A percentile compares a stretch with the other conserved stretches of the same genome.
Conservation (phyloP, 2,113 vertebrate species). For the Ammodytes marinus region DNA sequence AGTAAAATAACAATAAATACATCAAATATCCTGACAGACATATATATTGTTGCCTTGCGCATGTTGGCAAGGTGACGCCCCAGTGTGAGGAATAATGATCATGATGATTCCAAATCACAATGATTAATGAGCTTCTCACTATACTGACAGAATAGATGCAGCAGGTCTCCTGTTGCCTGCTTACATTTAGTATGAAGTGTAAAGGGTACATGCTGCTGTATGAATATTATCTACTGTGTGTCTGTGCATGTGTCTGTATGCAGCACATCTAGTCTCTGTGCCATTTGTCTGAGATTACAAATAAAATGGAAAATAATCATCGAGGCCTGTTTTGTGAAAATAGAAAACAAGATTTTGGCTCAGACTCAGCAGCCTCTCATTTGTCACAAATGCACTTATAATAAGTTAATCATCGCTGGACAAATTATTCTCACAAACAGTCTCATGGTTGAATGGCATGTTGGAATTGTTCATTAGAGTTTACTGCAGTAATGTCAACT, state of each 20-base stretch:
- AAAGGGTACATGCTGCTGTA: slow-evolving; percentile 15
- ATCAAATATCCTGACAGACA: slow-evolving; percentile 55
- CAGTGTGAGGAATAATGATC: slow-evolving; percentile 64
- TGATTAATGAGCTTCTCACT: slow-evolving; percentile 66
- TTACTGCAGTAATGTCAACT: slow-evolving; percentile 13
- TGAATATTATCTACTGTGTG: slow-evolving; percentile 35
- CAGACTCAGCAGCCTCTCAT: not conserved
- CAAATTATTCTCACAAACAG: slow-evolving; percentile 25
- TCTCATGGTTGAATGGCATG: not conserved
- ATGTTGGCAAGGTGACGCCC: slow-evolving; percentile 31
- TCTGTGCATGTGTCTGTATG: not conserved
- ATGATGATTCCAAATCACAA: slow-evolving; percentile 50
- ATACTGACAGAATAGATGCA: slow-evolving; percentile 12
- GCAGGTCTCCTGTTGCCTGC: not conserved
- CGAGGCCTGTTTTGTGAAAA: slow-evolving; percentile 4
- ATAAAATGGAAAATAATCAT: slow-evolving; percentile 15
- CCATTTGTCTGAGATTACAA: slow-evolving; percentile 10
- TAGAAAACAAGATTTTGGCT: slow-evolving; percentile 21
- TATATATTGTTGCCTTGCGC: slow-evolving; percentile 56
- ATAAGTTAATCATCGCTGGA: not conserved
- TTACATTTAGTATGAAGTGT: slow-evolving; percentile 35
- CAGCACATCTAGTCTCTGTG: not conserved
- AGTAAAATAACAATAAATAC: slow-evolving; percentile 54
- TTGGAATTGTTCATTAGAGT: slow-evolving; percentile 20
- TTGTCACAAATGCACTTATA: slow-evolving; percentile 25